These are phyloP conservation scores for Octonoba sinensis DNA, from an alignment of 2,888 invertebrate genomes.

Conservation along the genomic window DNA sequence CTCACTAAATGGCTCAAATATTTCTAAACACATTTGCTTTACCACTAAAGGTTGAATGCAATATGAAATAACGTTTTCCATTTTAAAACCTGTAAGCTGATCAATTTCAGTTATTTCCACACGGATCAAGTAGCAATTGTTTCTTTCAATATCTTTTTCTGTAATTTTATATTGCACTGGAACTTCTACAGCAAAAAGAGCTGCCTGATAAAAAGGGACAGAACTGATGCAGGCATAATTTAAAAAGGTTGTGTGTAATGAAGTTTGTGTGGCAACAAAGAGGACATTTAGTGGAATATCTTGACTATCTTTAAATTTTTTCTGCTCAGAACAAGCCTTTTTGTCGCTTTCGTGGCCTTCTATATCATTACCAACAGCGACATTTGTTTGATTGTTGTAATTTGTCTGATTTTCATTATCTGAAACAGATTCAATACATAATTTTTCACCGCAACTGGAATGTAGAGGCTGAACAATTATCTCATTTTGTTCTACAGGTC, in stretches of 20 bases:
- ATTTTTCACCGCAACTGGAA: not conserved
- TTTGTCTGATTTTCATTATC: too few species aligned
- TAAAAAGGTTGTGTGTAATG: not conserved
- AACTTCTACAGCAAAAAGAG: constrained; percentile 6
- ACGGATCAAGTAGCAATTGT: too few species aligned
- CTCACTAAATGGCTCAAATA: too few species aligned
- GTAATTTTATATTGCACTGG: too few species aligned
- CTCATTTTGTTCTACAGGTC: not conserved
- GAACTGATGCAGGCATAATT: constrained; percentile 1
- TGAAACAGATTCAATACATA: too few species aligned
- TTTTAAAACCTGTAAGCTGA: too few species aligned
- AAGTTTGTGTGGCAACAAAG: constrained; percentile 3
- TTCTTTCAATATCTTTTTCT: too few species aligned
- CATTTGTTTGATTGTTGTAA: not conserved
- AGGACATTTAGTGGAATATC: not conserved
- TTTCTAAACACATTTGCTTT: too few species aligned
- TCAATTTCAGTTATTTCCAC: too few species aligned
- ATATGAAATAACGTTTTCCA: too few species aligned
- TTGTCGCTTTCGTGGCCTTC: not conserved
- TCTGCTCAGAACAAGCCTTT: not conserved
- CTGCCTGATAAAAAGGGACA: not conserved
- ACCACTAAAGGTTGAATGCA: too few species aligned
- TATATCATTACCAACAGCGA: not conserved
- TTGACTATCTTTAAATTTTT: not conserved
- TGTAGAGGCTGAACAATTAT: not conserved